Evolutionary conservation across 1,140 invertebrate genomes (phyloP).

Genomic region (Hydropsyche tenuis): DNA sequence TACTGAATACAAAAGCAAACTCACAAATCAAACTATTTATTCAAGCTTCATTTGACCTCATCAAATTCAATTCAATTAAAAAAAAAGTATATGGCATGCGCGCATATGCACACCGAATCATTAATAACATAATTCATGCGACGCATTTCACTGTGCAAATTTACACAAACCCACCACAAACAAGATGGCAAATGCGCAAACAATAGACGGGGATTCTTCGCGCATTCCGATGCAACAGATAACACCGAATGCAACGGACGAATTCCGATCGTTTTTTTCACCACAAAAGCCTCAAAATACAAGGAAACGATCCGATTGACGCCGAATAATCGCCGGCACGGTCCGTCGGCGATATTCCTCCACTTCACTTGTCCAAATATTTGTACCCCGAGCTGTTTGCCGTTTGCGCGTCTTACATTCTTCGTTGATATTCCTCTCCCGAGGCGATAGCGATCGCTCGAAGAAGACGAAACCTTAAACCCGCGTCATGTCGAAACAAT

Average conservation of each 20-base stretch:
- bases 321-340: not conserved
- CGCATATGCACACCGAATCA: too few relatives aligned
- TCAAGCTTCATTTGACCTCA: too few relatives aligned
- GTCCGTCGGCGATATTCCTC: not conserved
- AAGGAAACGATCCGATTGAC: not conserved
- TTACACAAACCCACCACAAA: constrained; percentile 1
- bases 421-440: too few relatives aligned
- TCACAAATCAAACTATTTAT: too few relatives aligned
- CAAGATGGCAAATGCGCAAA: not conserved
- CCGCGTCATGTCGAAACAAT: constrained; percentile 9
- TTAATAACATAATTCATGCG: not conserved
- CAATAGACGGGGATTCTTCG: not conserved
- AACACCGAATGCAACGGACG: not conserved
- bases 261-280: not conserved
- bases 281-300: not conserved
- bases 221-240: constrained; percentile 2
- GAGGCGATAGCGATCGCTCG: constrained; percentile 11
- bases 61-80: too few relatives aligned
- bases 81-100: too few relatives aligned
- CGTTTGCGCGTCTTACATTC: not conserved
- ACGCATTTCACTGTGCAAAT: constrained; percentile 26
- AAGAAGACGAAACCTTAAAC: constrained; percentile 1
- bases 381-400: constrained; percentile 2
- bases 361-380: constrained; percentile 27
- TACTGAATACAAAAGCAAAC: too few relatives aligned